These are phyloP conservation scores for Clarias gariepinus DNA, from an alignment of 2,113 vertebrate genomes.

Conservation along the genomic window DNA sequence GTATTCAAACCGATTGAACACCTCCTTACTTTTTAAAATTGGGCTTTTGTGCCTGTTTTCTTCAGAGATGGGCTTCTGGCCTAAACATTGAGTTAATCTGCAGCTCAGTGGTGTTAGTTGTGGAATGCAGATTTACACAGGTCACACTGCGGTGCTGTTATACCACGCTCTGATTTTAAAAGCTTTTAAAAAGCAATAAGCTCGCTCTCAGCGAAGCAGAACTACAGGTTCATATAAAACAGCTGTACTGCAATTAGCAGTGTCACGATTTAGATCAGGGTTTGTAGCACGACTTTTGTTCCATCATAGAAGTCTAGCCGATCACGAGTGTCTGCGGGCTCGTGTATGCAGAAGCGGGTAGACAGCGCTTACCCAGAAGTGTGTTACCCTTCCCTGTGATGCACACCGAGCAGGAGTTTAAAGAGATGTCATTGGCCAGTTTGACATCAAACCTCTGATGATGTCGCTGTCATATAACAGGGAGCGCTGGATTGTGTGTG, in stretches of 20 bases:
- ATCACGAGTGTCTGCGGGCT: neutral
- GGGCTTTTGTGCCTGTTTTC: neutral
- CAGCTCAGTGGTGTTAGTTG: slow-evolving; percentile 32
- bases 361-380: neutral
- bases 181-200: neutral
- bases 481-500: neutral
- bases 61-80: neutral
- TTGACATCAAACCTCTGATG: neutral
- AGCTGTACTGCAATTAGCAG: neutral
- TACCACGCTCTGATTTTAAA: neutral
- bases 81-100: slow-evolving; percentile 52
- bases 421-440: neutral
- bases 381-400: neutral
- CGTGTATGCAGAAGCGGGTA: neutral
- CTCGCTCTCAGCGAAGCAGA: neutral
- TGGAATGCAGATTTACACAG: slow-evolving; percentile 60
- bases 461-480: neutral
- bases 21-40: neutral
- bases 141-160: slow-evolving; percentile 14
- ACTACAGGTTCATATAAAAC: neutral
- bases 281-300: neutral
- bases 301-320: neutral
- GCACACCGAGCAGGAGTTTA: neutral
- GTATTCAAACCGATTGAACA: neutral
- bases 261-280: neutral